These are phyloP conservation scores for Gymnorhina tibicen DNA, from an alignment of 2,113 vertebrate species.

Conservation along the genomic window DNA sequence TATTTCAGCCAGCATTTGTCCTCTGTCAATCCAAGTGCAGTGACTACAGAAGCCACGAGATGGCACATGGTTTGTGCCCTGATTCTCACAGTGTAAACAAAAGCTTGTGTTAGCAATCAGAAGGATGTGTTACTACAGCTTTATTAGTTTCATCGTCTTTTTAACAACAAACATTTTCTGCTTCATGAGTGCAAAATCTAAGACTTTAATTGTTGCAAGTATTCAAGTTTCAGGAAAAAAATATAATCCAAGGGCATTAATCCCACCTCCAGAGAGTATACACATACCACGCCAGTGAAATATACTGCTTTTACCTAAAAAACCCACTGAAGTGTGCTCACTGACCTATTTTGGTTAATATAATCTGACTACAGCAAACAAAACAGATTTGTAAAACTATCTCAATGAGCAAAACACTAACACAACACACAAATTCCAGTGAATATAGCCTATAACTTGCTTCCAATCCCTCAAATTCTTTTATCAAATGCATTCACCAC, in stretches of 20 bases:
- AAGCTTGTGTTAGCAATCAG: neutral
- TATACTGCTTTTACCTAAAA: neutral
- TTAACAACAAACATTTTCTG: neutral
- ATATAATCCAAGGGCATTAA: neutral
- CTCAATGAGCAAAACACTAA: neutral
- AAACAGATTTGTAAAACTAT: neutral
- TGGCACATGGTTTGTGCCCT: constrained; percentile 54
- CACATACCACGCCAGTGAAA: neutral
- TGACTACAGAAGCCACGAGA: constrained; percentile 53
- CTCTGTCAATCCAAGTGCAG: neutral
- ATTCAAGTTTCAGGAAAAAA: neutral
- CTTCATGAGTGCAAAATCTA: neutral
- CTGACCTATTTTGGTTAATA: neutral
- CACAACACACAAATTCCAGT: neutral
- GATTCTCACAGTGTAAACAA: neutral
- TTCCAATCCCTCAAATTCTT: neutral
- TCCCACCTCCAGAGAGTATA: neutral
- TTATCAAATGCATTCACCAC: neutral
- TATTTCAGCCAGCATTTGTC: neutral
- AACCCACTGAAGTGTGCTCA: neutral
- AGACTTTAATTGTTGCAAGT: neutral
- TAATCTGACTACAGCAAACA: neutral
- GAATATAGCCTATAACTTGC: neutral
- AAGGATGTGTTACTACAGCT: neutral
- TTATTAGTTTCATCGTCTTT: neutral